A percentile compares a stretch with the other conserved stretches of the same genome.
Evolutionary conservation across 92 coral and sea anemone genomes (phyloP).

Genomic region (Epizoanthus scotinus): DNA sequence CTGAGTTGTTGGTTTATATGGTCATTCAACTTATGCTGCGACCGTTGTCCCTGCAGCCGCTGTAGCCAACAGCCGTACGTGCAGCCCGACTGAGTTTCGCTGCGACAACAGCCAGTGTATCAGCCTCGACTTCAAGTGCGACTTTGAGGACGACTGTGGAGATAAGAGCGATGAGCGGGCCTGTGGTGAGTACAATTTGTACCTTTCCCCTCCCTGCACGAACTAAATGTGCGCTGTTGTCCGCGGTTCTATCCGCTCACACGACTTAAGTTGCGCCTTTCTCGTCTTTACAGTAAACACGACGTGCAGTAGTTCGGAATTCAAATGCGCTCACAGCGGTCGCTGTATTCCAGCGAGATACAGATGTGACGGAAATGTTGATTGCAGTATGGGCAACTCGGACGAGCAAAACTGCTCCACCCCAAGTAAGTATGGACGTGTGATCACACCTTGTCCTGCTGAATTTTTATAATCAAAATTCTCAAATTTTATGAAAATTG

Average conservation of each 20-base stretch:
- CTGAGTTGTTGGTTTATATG: no score
- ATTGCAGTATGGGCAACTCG: conserved; percentile 64
- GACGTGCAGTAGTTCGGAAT: conserved; percentile 56
- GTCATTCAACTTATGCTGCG: not conserved
- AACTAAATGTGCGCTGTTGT: not conserved
- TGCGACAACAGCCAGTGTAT: conserved; percentile 54
- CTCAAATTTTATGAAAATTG: no score
- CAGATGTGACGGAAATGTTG: conserved; percentile 65
- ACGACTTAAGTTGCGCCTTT: not conserved
- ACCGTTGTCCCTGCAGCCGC: not conserved
- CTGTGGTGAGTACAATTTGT: conserved; percentile 32
- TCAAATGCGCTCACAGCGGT: conserved; percentile 61
- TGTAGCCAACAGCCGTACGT: conserved; percentile 37
- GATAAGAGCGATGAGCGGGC: conserved; percentile 63
- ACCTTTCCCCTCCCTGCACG: not conserved
- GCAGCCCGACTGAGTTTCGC: conserved; percentile 53
- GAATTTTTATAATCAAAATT: no score
- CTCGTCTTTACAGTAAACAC: conserved; percentile 31
- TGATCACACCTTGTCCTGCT: no score
- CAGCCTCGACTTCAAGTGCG: conserved; percentile 46
- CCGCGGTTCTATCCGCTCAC: not conserved
- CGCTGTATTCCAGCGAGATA: conserved; percentile 67
- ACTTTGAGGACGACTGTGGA: conserved; percentile 50
- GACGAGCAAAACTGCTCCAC: conserved; percentile 76
- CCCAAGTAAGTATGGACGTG: conserved; percentile 6